Base-by-base conservation (phyloP, 2,113 vertebrate genomes). In the Channa argus region DNA sequence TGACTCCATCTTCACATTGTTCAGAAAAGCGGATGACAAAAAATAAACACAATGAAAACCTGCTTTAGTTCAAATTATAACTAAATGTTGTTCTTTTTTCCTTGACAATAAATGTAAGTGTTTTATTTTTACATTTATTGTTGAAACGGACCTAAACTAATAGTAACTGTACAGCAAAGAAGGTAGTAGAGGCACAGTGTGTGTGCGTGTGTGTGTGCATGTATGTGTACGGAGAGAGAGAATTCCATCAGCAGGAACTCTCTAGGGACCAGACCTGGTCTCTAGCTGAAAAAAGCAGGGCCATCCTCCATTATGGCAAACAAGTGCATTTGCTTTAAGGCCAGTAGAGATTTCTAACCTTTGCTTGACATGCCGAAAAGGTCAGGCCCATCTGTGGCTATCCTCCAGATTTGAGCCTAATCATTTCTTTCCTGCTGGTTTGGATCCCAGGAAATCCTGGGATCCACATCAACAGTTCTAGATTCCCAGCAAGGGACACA, bases 271-370 rank as follows among this genome's bases (percentile, higher is more conserved):
- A 77, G 81, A 82, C 72, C 85, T 68, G 86, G 84, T 88, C 83
- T 90, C 83, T 77, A 45, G 78, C 84, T 81, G 70, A 63, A 79
- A 87, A 85, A 86, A 87, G 80, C 85, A 83, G 81, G 78, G 86
- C 82, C 72, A 79, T 91, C 79, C 89, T 93, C 92, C 89, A 87
- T 94, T 94, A 94, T 90, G 86, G 91, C 88, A 93, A 93, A 92
- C 92, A 87, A 93, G 91, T 92, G 88, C 90, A 89, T 93, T 93
- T 92, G 91, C 90, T 95, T 94, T 91, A 93, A 93, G 92, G 94
- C 92, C 93, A 94, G 88, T 90, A 85, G 91, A 94, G 91, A 94
- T 93, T 95, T 93, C 92, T 95, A 93, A 94, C 94, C 94, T 95
- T 95, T 95, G 92, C 84, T 82, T 95, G 94, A 94, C 93, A 92